Conservation (phyloP, 2,113 vertebrate species). For the Motacilla tschutschensis region DNA sequence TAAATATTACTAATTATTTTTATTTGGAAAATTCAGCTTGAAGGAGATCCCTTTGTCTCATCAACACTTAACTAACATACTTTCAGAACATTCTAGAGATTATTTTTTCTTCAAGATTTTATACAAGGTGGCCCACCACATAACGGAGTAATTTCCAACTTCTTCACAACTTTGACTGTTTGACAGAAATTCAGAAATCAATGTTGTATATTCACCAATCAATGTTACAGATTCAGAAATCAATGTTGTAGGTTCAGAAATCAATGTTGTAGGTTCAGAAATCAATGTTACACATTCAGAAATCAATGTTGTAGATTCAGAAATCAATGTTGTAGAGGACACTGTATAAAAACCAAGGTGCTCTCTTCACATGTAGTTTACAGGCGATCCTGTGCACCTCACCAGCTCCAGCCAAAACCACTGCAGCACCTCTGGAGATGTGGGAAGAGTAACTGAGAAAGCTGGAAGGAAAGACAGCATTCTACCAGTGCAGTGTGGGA, state of each 20-base stretch:
- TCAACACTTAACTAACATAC: fast-evolving
- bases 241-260: neutral
- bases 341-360: neutral
- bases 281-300: neutral
- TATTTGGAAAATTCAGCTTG: neutral
- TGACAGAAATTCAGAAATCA: neutral
- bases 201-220: neutral
- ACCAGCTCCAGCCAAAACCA: neutral
- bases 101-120: neutral
- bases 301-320: fast-evolving
- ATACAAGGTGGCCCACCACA: neutral
- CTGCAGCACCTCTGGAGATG: neutral
- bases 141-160: neutral
- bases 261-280: neutral
- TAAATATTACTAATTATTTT: neutral
- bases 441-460: neutral
- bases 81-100: neutral
- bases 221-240: neutral
- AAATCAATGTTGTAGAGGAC: neutral
- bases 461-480: neutral
- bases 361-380: neutral
- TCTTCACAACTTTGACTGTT: neutral
- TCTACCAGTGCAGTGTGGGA: neutral
- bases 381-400: neutral
- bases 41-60: neutral